Percentiles rank a stretch among this genome's conserved stretches.
Conservation (phyloP, 30 jellyfish, hydroid and myxozoan species). For the Hydra vulgaris region DNA sequence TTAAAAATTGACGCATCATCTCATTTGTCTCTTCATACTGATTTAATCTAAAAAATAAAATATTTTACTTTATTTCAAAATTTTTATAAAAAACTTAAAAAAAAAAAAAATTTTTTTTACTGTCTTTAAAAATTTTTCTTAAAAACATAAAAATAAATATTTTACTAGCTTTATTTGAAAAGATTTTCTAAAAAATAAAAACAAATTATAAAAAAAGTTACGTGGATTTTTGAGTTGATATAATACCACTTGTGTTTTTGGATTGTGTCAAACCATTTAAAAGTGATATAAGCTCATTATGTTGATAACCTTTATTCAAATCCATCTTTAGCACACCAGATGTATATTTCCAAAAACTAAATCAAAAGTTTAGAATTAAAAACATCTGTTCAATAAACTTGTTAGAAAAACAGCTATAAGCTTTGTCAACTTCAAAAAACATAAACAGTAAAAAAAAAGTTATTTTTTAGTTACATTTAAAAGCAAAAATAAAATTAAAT, state of each 20-base stretch:
- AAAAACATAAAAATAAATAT: no score
- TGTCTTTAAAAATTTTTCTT: not conserved
- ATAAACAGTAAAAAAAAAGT: no score
- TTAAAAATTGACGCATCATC: slow-evolving; percentile 61
- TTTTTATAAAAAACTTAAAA: not conserved
- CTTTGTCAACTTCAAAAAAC: no score
- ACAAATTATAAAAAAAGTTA: not conserved
- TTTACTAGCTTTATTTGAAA: no score
- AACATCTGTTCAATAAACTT: no score
- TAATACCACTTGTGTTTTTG: slow-evolving; percentile 10
- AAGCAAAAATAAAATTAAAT: no score
- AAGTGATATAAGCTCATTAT: not conserved
- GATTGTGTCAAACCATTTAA: slow-evolving; percentile 12
- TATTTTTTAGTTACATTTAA: no score
- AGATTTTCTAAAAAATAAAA: no score
- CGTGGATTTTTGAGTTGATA: slow-evolving; percentile 18
- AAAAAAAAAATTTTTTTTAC: not conserved
- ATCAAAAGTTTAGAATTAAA: no score
- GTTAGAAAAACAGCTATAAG: no score
- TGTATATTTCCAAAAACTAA: no score
- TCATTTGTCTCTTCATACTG: slow-evolving; percentile 91
- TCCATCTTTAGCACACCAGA: not conserved
- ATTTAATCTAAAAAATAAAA: slow-evolving; percentile 40
- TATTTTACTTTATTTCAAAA: not conserved
- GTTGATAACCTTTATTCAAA: not conserved